A percentile compares a stretch with the other conserved stretches of the same genome.
Evolutionary conservation across 2,113 vertebrate genomes (phyloP).

Genomic region (Strix aluco): DNA sequence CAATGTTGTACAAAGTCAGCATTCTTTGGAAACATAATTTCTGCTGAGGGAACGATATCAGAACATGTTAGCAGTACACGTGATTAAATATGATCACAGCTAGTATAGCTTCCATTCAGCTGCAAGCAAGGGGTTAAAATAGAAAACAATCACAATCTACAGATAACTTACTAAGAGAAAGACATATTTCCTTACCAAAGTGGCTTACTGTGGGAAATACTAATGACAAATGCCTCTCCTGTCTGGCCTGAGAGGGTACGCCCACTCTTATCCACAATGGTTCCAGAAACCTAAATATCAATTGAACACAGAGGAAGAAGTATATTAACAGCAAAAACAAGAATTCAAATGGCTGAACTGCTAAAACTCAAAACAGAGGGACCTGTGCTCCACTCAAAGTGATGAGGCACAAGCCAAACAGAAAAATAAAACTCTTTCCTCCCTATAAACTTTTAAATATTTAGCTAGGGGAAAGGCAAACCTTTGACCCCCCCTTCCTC

Average conservation of each 20-base stretch:
- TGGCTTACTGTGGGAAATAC: conserved; percentile 86
- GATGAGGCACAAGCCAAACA: background rate
- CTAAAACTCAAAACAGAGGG: background rate
- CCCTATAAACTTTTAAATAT: background rate
- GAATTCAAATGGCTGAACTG: background rate
- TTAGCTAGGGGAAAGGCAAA: background rate
- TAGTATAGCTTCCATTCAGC: background rate
- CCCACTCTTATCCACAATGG: conserved; percentile 95
- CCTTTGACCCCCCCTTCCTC: background rate
- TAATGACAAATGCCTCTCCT: conserved; percentile 94
- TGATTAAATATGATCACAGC: background rate
- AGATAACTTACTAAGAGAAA: background rate
- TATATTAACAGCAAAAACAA: background rate
- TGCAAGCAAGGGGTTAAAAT: background rate
- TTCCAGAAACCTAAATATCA: conserved; percentile 89
- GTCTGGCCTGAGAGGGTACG: conserved; percentile 97
- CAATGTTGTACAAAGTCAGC: background rate
- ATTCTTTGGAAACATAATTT: background rate
- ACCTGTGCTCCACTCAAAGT: background rate
- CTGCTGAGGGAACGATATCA: background rate
- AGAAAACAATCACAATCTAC: background rate
- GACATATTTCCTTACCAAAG: conserved; percentile 85
- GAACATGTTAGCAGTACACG: background rate
- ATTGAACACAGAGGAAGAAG: background rate
- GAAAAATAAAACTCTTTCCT: background rate